Evolutionary conservation across 2,797 vertebrate genomes (phyloP), one percentile per base, ranked within the genome.

Genomic region (Pagetopsis macropterus): DNA sequence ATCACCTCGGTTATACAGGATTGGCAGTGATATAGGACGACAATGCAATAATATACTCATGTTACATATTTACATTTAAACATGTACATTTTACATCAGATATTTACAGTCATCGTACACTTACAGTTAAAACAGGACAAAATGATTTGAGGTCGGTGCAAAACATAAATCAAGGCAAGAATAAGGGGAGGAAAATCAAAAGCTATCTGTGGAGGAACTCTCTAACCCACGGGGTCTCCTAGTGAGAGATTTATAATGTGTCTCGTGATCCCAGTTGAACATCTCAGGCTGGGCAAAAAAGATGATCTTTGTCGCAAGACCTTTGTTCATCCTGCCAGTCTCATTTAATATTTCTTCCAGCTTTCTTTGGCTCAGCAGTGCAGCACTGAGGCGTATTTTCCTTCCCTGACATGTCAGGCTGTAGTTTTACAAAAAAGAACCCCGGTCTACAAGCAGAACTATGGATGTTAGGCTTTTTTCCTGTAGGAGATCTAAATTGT

Each of bases 21-120:
- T 50, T 27, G 27, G 31, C 17, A 72, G 21, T 54, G n/a, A 63
- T 31, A 50, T 19, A 73, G 2, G 45, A 74, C 21, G 31, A 55
- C 37, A 66, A 31, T 37, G 9, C 23, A 41, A n/a, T 33, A 15
- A 68, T n/a, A 8, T 19, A 69, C n/a, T 10, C 49, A 21, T 19
- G 58, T 67, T 63, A 61, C 27, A 57, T 72, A 85, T 84, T 76
- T 79, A 85, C 63, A 81, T 69, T 50, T 48, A 57, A 62, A 57
- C 41, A 71, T 62, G 59, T 57, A 71, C 6, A 80, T 79, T 66
- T 75, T 54, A 70, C 46, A 80, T 70, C 46, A 72, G 4, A 70
- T 80, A 74, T 78, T 65, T 82, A 37, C 71, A 85, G 40, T 70
- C 23, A 65, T 77, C 17, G 46, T 44, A 40, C 50, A 71, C 9